Conservation (phyloP, 2,797 vertebrate species). For the Podarcis lilfordi region DNA sequence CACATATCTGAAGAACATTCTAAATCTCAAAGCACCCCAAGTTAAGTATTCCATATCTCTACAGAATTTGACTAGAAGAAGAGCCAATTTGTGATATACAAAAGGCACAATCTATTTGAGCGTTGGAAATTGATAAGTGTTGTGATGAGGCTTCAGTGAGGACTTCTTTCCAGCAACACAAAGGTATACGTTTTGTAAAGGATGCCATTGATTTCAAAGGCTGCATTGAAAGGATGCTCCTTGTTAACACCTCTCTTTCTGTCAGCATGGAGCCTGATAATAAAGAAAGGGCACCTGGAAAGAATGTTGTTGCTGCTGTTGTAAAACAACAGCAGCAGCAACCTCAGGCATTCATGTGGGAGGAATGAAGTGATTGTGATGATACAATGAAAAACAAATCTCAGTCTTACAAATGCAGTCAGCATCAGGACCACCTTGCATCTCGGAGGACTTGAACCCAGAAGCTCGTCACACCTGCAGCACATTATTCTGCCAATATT, state of each 20-base stretch:
- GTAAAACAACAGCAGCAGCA: not conserved
- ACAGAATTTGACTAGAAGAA: not conserved
- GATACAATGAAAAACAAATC: fast-evolving
- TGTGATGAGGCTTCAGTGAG: not conserved
- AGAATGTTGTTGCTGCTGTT: not conserved
- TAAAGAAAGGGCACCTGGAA: not conserved
- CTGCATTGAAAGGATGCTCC: not conserved
- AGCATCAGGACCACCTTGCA: fast-evolving
- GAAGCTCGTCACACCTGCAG: not conserved
- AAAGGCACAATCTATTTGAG: not conserved
- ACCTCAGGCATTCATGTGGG: too few species aligned
- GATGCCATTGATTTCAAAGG: not conserved
- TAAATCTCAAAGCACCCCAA: too few species aligned
- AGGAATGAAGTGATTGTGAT: not conserved
- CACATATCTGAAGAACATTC: too few species aligned
- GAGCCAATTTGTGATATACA: not conserved
- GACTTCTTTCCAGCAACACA: not conserved
- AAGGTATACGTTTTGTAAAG: not conserved
- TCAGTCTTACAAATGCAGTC: not conserved
- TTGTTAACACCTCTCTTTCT: fast-evolving
- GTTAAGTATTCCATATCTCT: not conserved
- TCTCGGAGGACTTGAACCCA: not conserved
- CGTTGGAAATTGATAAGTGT: not conserved
- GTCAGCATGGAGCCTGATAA: not conserved
- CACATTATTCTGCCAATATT: too few species aligned